Conservation (phyloP, 2,797 vertebrate species). For the Pelochelys cantorii region DNA sequence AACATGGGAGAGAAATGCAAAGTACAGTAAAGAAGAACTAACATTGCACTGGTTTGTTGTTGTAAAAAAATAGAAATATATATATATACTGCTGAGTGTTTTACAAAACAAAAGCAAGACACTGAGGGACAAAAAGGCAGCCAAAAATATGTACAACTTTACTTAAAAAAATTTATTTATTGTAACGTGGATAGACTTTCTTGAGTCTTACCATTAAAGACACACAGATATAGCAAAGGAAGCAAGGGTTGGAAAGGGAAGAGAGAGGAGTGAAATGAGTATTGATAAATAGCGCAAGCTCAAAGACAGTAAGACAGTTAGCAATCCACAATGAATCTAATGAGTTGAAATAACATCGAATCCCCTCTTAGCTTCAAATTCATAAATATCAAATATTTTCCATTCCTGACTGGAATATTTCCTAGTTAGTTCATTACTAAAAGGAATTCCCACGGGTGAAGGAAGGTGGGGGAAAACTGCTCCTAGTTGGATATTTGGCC, state of each 20-base stretch:
- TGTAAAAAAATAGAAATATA: slow-evolving; percentile 67
- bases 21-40: slow-evolving; percentile 78
- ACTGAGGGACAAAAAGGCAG: slow-evolving; percentile 86
- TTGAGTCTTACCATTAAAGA: slow-evolving; percentile 92
- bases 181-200: slow-evolving; percentile 91
- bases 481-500: neutral
- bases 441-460: neutral
- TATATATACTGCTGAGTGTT: slow-evolving; percentile 71
- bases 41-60: slow-evolving; percentile 73
- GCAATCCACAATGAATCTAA: slow-evolving; percentile 77
- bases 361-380: neutral
- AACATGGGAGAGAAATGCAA: slow-evolving; percentile 81
- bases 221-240: slow-evolving; percentile 90
- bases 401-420: neutral
- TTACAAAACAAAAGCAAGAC: slow-evolving; percentile 87
- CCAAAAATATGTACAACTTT: slow-evolving; percentile 87
- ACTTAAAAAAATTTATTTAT: slow-evolving; percentile 86
- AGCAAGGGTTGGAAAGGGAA: slow-evolving; percentile 87
- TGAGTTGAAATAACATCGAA: slow-evolving; percentile 32
- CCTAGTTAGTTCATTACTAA: neutral
- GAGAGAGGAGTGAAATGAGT: slow-evolving; percentile 88
- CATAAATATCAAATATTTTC: neutral
- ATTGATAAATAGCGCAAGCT: slow-evolving; percentile 79
- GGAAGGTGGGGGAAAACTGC: neutral
- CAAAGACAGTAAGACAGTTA: slow-evolving; percentile 83